A percentile compares a stretch with the other conserved stretches of the same genome.
These are phyloP conservation scores for Tetranychus truncatus DNA, from an alignment of 2,888 invertebrate species.

Conservation along the genomic window DNA sequence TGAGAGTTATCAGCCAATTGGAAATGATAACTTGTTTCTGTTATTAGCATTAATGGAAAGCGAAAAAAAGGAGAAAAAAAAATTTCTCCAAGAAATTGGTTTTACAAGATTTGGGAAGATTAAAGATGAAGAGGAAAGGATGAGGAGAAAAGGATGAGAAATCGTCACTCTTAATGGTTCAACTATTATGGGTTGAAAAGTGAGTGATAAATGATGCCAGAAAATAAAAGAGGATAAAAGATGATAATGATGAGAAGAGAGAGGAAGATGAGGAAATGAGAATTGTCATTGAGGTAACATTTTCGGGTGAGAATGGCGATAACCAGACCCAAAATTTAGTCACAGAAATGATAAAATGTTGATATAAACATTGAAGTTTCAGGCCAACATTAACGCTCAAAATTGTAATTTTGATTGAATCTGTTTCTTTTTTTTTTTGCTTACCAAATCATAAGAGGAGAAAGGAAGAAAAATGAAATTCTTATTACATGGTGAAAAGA, in stretches of 20 bases:
- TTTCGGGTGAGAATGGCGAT: neutral
- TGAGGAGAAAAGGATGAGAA: neutral
- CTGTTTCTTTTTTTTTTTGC: neutral
- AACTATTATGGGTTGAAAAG: neutral
- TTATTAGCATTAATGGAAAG: too few relatives aligned
- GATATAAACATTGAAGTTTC: neutral
- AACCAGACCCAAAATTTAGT: neutral
- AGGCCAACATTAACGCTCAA: neutral
- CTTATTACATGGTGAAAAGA: neutral
- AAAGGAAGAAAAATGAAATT: neutral
- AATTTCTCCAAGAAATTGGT: too few relatives aligned
- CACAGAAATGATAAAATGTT: neutral
- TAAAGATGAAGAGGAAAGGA: neutral
- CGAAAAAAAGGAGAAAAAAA: too few relatives aligned
- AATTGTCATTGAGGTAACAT: neutral
- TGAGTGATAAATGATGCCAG: neutral
- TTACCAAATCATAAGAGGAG: neutral
- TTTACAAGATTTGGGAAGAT: too few relatives aligned
- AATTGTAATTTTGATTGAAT: neutral
- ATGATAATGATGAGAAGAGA: neutral
- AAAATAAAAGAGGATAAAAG: neutral
- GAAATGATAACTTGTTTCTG: too few relatives aligned
- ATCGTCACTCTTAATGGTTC: neutral
- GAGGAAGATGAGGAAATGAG: neutral
- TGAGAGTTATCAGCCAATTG: too few relatives aligned